Evolutionary conservation across 2,888 invertebrate species (phyloP), one percentile per base, ranked within the genome.

Genomic region (Argyresthia albistria): DNA sequence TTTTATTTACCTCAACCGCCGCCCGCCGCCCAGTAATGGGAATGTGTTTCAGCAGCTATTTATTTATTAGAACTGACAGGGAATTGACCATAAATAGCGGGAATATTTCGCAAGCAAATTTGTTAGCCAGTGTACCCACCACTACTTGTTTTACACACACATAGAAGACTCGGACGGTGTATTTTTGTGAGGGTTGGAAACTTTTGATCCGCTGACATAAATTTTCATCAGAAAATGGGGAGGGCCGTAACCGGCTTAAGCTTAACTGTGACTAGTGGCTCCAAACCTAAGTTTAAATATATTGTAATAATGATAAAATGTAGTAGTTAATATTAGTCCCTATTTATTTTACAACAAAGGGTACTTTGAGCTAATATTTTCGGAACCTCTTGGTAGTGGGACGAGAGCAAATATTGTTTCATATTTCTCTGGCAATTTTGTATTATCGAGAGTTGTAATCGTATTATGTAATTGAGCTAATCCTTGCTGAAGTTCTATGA

Each of bases 151-250:
- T 39, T 65, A 64, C 63, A 58, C 64, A 68, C 67, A 69, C 65
- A 67, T 56, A 54, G 53, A 64, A 59, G 62, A 57, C 14, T 35
- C 14, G 8, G 14, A 46, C 46, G 36, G 14, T n/a, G 6, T 52
- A 36, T 50, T 55, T 35, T 46, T 74, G 76, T 73, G 78, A 69
- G 76, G 72, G 77, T 72, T 73, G 69, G 69, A 80, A 86, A 86
- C 81, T 86, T 87, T 86, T 86, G 86, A 86, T 86, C 84, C 87
- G 80, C 74, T 73, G 76, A 83, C 83, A 86, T 87, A 86, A 87
- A 87, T 86, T 86, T 84, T 82, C 84, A 87, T 87, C 86, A 83
- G 80, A 84, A 87, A 83, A 84, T 80, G 77, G 81, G 84, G 82
- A 76, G 86, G 86, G 84, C 70, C 66, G 83, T 84, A 86, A 87